Evolutionary conservation across 2,113 vertebrate genomes (phyloP), one percentile per base, ranked within the genome.

Genomic region (Tautogolabrus adspersus): DNA sequence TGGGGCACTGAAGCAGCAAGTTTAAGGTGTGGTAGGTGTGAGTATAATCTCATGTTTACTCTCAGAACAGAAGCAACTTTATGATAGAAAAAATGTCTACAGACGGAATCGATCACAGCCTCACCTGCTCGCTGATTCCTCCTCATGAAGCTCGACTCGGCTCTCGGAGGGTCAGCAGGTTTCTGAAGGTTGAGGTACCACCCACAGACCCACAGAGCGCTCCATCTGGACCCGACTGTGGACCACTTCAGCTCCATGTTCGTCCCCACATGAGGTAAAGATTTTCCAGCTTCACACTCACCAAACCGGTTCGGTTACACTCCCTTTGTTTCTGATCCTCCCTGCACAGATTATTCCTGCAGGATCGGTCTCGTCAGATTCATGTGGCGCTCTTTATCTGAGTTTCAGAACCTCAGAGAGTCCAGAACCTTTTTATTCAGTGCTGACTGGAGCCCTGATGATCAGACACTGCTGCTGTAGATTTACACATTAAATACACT

Each of bases 391-490:
- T n/a, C n/a, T n/a, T n/a, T n/a, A n/a, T 10, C 40, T 1, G 22
- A 38, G 66, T 66, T 22, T 9, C 7, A 40, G 34, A 81, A 18
- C 22, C 9, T 11, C 8, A 8, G 1, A 10, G 66, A 82, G 62
- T 61, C 79, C 66, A 66, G 70, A 56, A 70, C 12, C 21, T 46
- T 54, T 46, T 46, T n/a, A 23, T 54, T 52, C 42, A 52, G n/a
- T n/a, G n/a, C n/a, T n/a, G n/a, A n/a, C n/a, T n/a, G n/a, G 30
- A 56, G 26, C 26, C 26, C 26, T 26, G 26, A 26, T 26, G 26
- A 26, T 26, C 12, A 12, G n/a, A n/a, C n/a, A n/a, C n/a, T n/a
- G n/a, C n/a, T n/a, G 18, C 42, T 65, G 66, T 16, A 8, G 40
- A 63, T 67, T 73, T 9, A 16, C 9, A 16, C 44, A 55, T 54